A percentile compares a stretch with the other conserved stretches of the same genome.
These are phyloP conservation scores for Drosophila demipolita DNA, from an alignment of 2,888 invertebrate species.

Conservation along the genomic window DNA sequence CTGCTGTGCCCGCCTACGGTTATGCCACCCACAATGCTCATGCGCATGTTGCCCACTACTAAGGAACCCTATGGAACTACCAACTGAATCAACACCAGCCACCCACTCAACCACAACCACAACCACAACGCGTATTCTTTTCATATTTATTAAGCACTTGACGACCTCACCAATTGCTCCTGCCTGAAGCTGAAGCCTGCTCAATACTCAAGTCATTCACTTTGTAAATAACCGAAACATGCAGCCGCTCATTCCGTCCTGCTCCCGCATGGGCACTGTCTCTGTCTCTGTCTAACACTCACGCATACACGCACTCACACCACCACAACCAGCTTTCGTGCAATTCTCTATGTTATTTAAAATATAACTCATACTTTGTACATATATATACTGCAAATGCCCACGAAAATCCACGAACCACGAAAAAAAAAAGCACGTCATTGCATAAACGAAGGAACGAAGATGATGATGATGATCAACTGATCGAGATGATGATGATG, in stretches of 20 bases:
- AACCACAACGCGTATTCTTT: slow-evolving; percentile 38
- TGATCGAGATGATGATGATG: slow-evolving; percentile 16
- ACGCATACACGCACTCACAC: slow-evolving; percentile 26
- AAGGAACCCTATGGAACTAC: slow-evolving; percentile 46
- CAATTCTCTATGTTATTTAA: slow-evolving; percentile 61
- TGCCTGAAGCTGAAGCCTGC: slow-evolving; percentile 54
- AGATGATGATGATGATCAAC: slow-evolving; percentile 8
- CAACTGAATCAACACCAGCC: neutral
- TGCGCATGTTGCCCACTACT: slow-evolving; percentile 82
- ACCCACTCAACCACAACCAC: slow-evolving; percentile 27
- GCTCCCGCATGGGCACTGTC: slow-evolving; percentile 9
- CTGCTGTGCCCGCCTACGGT: slow-evolving; percentile 79
- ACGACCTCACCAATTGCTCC: slow-evolving; percentile 51
- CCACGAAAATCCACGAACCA: slow-evolving; percentile 55
- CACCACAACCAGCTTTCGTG: slow-evolving; percentile 69
- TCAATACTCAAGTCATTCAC: slow-evolving; percentile 70
- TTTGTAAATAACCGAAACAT: slow-evolving; percentile 54
- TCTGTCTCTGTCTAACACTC: slow-evolving; percentile 41
- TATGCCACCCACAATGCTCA: slow-evolving; percentile 82
- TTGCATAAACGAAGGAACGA: slow-evolving; percentile 38
- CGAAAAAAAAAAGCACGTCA: slow-evolving; percentile 14
- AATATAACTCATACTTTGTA: slow-evolving; percentile 60
- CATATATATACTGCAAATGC: slow-evolving; percentile 52
- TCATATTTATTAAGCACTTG: slow-evolving; percentile 72
- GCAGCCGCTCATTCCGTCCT: slow-evolving; percentile 20